Base-by-base conservation (phyloP, 2,797 vertebrate species). In the Synanceia verrucosa region DNA sequence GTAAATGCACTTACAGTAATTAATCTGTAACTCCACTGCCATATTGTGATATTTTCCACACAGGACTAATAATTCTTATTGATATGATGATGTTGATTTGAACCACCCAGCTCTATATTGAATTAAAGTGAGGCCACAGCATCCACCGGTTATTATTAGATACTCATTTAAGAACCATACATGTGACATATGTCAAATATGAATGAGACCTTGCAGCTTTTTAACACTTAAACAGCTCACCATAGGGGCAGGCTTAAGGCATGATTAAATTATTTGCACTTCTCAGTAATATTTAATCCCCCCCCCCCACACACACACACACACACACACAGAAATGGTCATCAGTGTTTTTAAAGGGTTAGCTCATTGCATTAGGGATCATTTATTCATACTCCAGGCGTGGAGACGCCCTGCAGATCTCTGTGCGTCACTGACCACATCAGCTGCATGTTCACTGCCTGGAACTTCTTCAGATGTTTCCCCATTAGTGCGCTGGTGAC, bases 271-370 rank as follows among this genome's bases (percentile, higher is more conserved):
- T 69, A 76, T 88, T 69, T 77, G 79, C 24, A n/a, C 39, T 68
- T 82, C 80, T 88, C 77, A 86, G 81, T 83, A 81, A 88, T 89
- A 90, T 89, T 87, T 89, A 68, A 89, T 85, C 65, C 44, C 33
- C 37, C 64, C 31, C 43, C 24, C 60, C 51, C 53, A 61, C 46
- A 37, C 59, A 51, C 67, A 70, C 59, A 50, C 52, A 56, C 61
- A 37, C 67, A 50, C 55, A 63, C 77, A 63, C 51, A 70, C n/a
- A 56, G 26, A 51, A 46, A 33, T 50, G 64, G 70, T 56, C 74
- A 57, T 75, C 72, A 37, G 41, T 47, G 82, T 55, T 79, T 53
- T 70, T 70, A 64, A 70, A 76, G 61, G 65, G 53, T 71, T 63
- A 70, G 76, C 73, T 76, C 69, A 47, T 76, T 77, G 81, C 86